Evolutionary conservation across 2,797 vertebrate species (phyloP).

Genomic region (Tapera naevia): DNA sequence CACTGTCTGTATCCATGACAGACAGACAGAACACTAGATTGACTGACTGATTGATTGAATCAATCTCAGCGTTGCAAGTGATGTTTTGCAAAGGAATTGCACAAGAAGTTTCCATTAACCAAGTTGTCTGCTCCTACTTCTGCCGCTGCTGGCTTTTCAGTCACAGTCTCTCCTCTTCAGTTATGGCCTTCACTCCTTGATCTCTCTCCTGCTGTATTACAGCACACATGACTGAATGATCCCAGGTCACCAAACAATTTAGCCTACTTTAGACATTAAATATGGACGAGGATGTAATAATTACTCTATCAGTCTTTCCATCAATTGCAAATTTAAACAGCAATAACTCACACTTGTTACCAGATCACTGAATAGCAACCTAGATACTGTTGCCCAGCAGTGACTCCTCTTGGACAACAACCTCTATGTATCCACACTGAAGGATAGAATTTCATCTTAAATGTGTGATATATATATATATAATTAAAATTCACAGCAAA

Average conservation of each 20-base stretch:
- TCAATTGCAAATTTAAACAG: background rate
- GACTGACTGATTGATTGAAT: fast-evolving
- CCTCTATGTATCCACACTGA: fast-evolving
- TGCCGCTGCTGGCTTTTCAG: background rate
- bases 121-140: background rate
- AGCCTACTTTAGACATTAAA: background rate
- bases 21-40: background rate
- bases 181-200: background rate
- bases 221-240: background rate
- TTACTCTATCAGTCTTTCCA: background rate
- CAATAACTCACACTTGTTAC: fast-evolving
- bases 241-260: background rate
- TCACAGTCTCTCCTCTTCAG: background rate
- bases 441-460: background rate
- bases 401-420: fast-evolving
- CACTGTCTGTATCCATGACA: fast-evolving
- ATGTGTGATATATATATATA: fast-evolving
- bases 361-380: background rate
- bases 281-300: fast-evolving
- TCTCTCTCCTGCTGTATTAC: background rate
- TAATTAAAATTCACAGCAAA: background rate
- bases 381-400: background rate
- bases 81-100: background rate
- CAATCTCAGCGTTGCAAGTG: fast-evolving
- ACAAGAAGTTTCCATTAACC: background rate